phyloP scores from a whole-genome alignment of 2,113 vertebrate species.

The Merops nubicus region DNA sequence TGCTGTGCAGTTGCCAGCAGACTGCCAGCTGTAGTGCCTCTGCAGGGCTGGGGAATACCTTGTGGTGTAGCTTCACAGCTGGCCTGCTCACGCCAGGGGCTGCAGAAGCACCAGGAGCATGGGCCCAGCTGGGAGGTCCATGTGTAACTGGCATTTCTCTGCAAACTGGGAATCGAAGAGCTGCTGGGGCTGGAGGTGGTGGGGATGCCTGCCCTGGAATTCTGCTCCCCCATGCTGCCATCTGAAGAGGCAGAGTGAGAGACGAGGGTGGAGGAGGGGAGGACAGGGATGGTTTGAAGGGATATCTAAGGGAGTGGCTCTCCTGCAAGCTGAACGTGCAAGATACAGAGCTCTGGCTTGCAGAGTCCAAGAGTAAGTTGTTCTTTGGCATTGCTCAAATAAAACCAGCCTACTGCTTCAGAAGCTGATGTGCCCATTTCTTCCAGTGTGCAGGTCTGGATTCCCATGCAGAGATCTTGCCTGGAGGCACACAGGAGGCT shows the following conservation, averaged over 20 bases:
- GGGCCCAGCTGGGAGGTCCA: neutral
- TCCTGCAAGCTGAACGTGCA: neutral
- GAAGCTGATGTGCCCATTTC: neutral
- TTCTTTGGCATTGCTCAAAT: neutral
- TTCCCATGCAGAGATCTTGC: neutral
- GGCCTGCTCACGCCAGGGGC: accelerated
- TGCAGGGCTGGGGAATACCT: neutral
- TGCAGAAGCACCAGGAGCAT: neutral
- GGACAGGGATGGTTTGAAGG: accelerated
- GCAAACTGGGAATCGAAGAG: neutral
- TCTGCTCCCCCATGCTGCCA: neutral
- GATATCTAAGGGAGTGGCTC: neutral
- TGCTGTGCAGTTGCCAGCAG: neutral
- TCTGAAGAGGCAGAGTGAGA: neutral
- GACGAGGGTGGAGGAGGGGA: neutral
- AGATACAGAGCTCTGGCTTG: neutral
- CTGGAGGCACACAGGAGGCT: neutral
- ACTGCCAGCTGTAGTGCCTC: neutral
- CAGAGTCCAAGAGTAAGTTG: neutral
- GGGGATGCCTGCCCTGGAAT: neutral
- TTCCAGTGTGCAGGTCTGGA: neutral
- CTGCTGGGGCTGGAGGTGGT: neutral
- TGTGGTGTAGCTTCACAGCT: accelerated
- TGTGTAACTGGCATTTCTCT: neutral
- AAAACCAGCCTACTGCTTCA: neutral